Percentiles rank a stretch among this genome's conserved stretches.
These are phyloP conservation scores for Silurus asotus DNA, from an alignment of 2,113 vertebrate genomes.

Conservation along the genomic window DNA sequence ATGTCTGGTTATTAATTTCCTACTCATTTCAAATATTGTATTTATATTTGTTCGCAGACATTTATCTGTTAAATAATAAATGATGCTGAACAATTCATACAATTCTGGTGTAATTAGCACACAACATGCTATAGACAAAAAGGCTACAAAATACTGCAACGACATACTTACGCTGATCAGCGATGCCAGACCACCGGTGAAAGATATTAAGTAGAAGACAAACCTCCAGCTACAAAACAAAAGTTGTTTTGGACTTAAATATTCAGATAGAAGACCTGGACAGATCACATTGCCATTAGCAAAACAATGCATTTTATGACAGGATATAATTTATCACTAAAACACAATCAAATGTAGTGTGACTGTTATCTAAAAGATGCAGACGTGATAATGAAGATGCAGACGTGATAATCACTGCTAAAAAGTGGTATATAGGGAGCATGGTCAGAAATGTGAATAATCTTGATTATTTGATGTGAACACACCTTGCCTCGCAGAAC, in stretches of 20 bases:
- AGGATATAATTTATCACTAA: background rate
- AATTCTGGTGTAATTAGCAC: background rate
- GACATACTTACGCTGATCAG: constrained; percentile 64
- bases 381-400: background rate
- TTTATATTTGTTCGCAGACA: background rate
- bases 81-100: background rate
- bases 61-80: background rate
- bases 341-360: background rate
- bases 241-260: background rate
- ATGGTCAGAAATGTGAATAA: background rate
- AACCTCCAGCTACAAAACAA: constrained; percentile 73
- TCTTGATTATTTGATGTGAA: background rate
- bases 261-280: background rate
- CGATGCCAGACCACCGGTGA: constrained; percentile 63
- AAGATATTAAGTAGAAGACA: constrained; percentile 70
- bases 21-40: background rate
- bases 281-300: background rate
- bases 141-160: background rate
- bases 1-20: background rate
- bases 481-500: constrained; percentile 89
- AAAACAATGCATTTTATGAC: background rate
- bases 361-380: constrained; percentile 7
- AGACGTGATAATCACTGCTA: background rate
- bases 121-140: background rate
- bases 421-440: background rate